Conservation (phyloP, 2,797 vertebrate species). For the Phrynocephalus guinanensis region DNA sequence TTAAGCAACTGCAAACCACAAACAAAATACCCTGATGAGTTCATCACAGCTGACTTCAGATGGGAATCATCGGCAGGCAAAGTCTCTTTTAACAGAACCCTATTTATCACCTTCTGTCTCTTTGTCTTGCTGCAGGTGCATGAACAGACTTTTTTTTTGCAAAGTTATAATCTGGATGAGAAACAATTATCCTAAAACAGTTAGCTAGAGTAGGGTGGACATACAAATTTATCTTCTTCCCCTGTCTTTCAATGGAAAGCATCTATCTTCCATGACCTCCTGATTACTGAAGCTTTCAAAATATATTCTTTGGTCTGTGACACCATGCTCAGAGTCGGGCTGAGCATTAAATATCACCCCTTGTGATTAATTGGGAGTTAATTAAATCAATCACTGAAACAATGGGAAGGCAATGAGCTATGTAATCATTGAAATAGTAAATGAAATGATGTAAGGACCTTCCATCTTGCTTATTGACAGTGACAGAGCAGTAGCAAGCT, state of each 20-base stretch:
- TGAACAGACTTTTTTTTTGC: conserved; percentile 70
- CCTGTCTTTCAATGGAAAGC: conserved; percentile 81
- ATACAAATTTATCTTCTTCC: conserved; percentile 82
- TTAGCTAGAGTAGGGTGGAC: conserved; percentile 79
- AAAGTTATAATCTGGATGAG: conserved; percentile 80
- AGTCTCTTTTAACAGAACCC: conserved; percentile 68
- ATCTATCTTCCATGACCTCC: conserved; percentile 92
- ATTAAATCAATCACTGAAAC: conserved; percentile 99
- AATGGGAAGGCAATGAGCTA: conserved; percentile 98
- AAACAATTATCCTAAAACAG: conserved; percentile 84
- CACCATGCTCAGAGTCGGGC: conserved; percentile 77
- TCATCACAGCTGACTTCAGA: conserved; percentile 63
- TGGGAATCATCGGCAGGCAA: conserved; percentile 68
- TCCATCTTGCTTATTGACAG: conserved; percentile 91
- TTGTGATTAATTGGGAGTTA: conserved; percentile 99
- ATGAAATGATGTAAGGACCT: conserved; percentile 89
- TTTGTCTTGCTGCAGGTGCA: conserved; percentile 71
- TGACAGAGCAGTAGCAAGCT: conserved; percentile 87
- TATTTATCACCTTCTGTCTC: conserved; percentile 68
- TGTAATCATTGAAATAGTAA: conserved; percentile 98
- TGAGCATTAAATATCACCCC: conserved; percentile 98
- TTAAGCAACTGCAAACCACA: conserved; percentile 53
- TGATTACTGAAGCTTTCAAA: conserved; percentile 86
- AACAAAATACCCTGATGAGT: conserved; percentile 66
- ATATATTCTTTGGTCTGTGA: conserved; percentile 86